These are phyloP conservation scores for Pararge aegeria DNA, from an alignment of 1,140 invertebrate genomes.

Conservation along the genomic window DNA sequence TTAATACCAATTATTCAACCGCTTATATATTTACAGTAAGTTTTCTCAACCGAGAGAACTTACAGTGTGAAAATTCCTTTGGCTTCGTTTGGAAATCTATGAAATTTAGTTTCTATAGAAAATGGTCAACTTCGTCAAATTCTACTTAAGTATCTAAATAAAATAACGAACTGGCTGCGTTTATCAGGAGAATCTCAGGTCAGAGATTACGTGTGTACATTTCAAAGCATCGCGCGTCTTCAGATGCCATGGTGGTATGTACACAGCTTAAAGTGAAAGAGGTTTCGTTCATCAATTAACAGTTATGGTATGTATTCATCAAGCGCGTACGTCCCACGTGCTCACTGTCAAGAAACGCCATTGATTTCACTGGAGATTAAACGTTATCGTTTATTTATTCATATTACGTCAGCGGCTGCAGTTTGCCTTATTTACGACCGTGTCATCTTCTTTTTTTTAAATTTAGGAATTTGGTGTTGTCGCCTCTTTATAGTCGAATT, in stretches of 20 bases:
- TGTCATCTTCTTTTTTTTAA: slow-evolving; percentile 19
- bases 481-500: slow-evolving; percentile 9
- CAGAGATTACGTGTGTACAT: background rate
- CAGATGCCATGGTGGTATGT: background rate
- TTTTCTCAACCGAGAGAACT: too few species aligned
- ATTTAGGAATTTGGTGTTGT: slow-evolving; percentile 15
- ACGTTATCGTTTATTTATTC: slow-evolving; percentile 31
- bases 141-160: background rate
- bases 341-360: slow-evolving; percentile 27
- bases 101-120: too few species aligned
- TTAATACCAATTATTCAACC: too few species aligned
- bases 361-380: slow-evolving; percentile 34
- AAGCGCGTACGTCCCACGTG: slow-evolving; percentile 28
- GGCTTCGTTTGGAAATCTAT: too few species aligned
- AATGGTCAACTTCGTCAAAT: too few species aligned
- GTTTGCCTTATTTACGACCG: slow-evolving; percentile 14
- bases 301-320: slow-evolving; percentile 9
- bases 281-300: slow-evolving; percentile 9
- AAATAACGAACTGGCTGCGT: slow-evolving; percentile 5
- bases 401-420: slow-evolving; percentile 21
- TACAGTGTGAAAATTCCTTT: too few species aligned
- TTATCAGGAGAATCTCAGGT: slow-evolving; percentile 12
- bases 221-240: background rate
- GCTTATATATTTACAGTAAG: too few species aligned
- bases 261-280: background rate